A percentile compares a stretch with the other conserved stretches of the same genome.
phyloP scores from a whole-genome alignment of 2,113 vertebrate species.

The Sigmodon hispidus region DNA sequence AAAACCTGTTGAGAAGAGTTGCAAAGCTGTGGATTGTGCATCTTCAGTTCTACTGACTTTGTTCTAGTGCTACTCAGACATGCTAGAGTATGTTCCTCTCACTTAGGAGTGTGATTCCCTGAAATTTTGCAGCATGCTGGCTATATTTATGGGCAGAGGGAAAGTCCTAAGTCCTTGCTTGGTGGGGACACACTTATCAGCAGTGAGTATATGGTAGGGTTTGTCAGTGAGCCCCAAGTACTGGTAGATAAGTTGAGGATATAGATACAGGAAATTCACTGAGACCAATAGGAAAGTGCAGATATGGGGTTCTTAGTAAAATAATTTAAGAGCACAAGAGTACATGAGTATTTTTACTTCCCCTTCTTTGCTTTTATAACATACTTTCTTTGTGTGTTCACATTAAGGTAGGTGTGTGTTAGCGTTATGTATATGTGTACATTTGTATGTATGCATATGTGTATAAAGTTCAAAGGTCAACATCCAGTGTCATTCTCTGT shows the following conservation, averaged over 20 bases:
- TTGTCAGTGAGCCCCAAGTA: not conserved
- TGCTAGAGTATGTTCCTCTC: not conserved
- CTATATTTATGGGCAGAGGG: not conserved
- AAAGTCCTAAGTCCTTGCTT: not conserved
- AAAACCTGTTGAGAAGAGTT: not conserved
- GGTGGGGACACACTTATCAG: not conserved
- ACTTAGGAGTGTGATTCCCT: not conserved
- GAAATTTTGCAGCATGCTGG: not conserved
- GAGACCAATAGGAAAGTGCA: not conserved
- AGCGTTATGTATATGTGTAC: too few species aligned
- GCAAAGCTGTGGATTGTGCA: not conserved
- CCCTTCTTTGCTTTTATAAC: too few species aligned
- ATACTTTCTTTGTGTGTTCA: too few species aligned
- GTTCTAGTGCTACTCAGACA: not conserved
- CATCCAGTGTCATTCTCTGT: too few species aligned
- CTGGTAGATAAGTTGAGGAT: not conserved
- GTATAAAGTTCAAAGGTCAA: too few species aligned
- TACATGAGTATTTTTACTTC: too few species aligned
- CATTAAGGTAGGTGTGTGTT: too few species aligned
- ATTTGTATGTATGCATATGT: too few species aligned
- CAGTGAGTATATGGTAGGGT: not conserved
- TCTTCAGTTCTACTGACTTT: not conserved
- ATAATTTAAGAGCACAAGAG: not conserved
- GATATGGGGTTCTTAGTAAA: not conserved
- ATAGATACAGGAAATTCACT: not conserved